These are phyloP conservation scores for Alcedo atthis DNA, from an alignment of 2,797 vertebrate species.

Conservation along the genomic window DNA sequence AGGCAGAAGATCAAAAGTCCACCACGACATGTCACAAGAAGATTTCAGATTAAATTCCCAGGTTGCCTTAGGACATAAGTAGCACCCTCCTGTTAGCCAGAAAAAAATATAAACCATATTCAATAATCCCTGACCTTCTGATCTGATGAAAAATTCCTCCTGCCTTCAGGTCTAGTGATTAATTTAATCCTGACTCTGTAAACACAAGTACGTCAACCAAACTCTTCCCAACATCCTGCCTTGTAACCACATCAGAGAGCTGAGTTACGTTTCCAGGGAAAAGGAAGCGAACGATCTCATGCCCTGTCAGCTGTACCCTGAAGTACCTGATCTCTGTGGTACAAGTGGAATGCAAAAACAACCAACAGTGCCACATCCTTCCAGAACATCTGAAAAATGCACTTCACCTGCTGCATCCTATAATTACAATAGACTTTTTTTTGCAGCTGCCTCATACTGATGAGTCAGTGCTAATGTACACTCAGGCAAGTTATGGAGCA, in stretches of 20 bases:
- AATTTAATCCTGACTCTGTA: conserved; percentile 32
- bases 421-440: not conserved
- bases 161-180: conserved; percentile 10
- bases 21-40: not conserved
- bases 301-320: not conserved
- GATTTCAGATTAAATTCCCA: not conserved
- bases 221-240: not conserved
- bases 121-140: conserved; percentile 6
- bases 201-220: not conserved
- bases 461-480: not conserved
- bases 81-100: not conserved
- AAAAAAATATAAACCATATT: not conserved
- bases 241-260: conserved; percentile 40
- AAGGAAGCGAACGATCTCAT: not conserved
- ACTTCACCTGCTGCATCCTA: not conserved
- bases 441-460: not conserved
- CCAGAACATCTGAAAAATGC: not conserved
- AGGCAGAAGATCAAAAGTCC: conserved; percentile 11
- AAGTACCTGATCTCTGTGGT: fast-evolving
- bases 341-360: conserved; percentile 24
- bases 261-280: not conserved
- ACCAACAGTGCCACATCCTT: not conserved
- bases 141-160: not conserved
- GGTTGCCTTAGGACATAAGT: not conserved
- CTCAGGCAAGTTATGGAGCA: not conserved